Evolutionary conservation across 2,113 vertebrate genomes (phyloP).

Genomic region (Siniperca chuatsi): DNA sequence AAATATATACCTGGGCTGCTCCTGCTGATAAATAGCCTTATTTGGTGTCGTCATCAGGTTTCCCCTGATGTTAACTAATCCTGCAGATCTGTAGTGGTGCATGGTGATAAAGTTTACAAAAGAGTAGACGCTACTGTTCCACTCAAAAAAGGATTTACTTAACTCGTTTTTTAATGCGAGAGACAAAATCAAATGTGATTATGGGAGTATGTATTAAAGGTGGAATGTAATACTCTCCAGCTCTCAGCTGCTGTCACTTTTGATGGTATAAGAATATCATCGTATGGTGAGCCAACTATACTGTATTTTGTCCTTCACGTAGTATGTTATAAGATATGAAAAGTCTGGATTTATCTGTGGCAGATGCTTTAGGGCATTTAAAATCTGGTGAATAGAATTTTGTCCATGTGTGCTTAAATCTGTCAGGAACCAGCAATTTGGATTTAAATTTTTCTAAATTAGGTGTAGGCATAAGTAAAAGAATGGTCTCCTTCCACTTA

Average conservation of each 20-base stretch:
- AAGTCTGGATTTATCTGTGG: neutral
- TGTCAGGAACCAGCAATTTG: neutral
- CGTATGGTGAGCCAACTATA: neutral
- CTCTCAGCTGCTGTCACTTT: neutral
- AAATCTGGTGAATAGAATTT: neutral
- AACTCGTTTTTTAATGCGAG: neutral
- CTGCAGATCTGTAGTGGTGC: neutral
- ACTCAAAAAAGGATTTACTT: neutral
- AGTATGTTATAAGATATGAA: neutral
- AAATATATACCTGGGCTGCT: neutral
- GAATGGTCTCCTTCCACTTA: conserved; percentile 12
- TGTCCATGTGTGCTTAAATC: neutral
- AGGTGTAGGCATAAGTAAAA: conserved; percentile 17
- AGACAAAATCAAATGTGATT: neutral
- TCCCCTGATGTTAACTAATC: neutral
- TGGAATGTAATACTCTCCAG: neutral
- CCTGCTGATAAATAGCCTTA: neutral
- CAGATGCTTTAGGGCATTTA: neutral
- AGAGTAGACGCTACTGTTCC: neutral
- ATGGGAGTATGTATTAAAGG: neutral
- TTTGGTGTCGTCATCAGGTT: neutral
- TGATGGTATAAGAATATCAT: neutral
- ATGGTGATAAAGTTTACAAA: neutral
- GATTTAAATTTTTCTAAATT: conserved; percentile 44
- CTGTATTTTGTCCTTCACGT: neutral